These are phyloP conservation scores for Protosalanx chinensis DNA, from an alignment of 2,797 vertebrate genomes.

Conservation along the genomic window DNA sequence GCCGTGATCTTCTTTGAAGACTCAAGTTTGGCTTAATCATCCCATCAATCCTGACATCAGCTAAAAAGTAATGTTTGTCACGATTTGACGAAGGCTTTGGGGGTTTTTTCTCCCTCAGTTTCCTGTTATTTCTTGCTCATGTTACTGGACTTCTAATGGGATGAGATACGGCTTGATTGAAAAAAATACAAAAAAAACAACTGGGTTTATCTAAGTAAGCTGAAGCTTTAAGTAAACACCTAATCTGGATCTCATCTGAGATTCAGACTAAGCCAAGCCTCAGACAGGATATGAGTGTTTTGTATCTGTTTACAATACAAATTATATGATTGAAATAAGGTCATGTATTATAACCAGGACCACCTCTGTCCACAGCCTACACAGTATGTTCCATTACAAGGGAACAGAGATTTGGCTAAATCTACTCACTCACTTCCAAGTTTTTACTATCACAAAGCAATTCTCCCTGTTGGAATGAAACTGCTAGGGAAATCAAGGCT, in stretches of 20 bases:
- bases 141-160: not conserved
- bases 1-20: too few species aligned
- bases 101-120: not conserved
- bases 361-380: not conserved
- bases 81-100: not conserved
- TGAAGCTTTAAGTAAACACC: slow-evolving; percentile 9
- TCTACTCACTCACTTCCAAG: not conserved
- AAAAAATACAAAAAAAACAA: not conserved
- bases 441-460: not conserved
- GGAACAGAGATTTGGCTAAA: not conserved
- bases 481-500: not conserved
- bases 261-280: not conserved
- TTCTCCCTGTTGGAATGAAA: slow-evolving; percentile 9
- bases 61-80: not conserved
- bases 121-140: not conserved
- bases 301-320: slow-evolving; percentile 3
- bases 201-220: not conserved
- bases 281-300: slow-evolving; percentile 15
- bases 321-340: not conserved
- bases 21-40: too few species aligned
- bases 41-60: too few species aligned
- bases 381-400: too few species aligned
- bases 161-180: slow-evolving; percentile 1
- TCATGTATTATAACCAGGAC: not conserved
- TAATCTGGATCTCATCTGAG: not conserved